A percentile compares a stretch with the other conserved stretches of the same genome.
phyloP scores from a whole-genome alignment of 2,797 vertebrate genomes.

The Heterohyrax brucei region DNA sequence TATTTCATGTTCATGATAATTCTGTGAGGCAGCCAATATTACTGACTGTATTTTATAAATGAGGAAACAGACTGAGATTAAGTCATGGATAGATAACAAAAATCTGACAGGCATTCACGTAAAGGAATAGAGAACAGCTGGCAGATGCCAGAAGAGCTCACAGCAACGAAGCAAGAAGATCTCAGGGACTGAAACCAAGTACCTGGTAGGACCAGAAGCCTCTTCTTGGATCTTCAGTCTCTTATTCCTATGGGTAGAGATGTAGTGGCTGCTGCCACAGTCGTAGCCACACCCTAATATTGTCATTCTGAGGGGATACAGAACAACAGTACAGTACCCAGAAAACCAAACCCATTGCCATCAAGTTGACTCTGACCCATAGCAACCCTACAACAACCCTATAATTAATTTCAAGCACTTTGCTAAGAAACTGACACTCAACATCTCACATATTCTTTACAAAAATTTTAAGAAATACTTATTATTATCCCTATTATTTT shows the following conservation, averaged over 20 bases:
- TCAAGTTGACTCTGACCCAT: no score
- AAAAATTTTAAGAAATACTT: not conserved
- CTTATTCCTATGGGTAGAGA: not conserved
- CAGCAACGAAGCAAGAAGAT: not conserved
- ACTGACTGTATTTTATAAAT: conserved; percentile 20
- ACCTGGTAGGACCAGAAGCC: not conserved
- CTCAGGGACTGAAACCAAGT: not conserved
- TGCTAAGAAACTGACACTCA: not conserved
- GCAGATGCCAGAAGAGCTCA: not conserved
- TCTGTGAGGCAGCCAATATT: no score
- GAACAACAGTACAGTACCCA: not conserved
- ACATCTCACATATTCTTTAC: not conserved
- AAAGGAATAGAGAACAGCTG: not conserved
- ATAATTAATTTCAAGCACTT: not conserved
- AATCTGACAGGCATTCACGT: not conserved
- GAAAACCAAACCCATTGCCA: no score
- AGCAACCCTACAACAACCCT: no score
- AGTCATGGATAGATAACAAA: not conserved
- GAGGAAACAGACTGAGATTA: conserved; percentile 9
- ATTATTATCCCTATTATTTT: not conserved
- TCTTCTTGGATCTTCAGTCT: not conserved
- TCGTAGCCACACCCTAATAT: not conserved
- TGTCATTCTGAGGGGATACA: not conserved
- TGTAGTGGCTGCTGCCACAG: not conserved
- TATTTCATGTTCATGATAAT: no score